These are phyloP conservation scores for Polypterus senegalus DNA, from an alignment of 2,113 vertebrate species.

Conservation along the genomic window DNA sequence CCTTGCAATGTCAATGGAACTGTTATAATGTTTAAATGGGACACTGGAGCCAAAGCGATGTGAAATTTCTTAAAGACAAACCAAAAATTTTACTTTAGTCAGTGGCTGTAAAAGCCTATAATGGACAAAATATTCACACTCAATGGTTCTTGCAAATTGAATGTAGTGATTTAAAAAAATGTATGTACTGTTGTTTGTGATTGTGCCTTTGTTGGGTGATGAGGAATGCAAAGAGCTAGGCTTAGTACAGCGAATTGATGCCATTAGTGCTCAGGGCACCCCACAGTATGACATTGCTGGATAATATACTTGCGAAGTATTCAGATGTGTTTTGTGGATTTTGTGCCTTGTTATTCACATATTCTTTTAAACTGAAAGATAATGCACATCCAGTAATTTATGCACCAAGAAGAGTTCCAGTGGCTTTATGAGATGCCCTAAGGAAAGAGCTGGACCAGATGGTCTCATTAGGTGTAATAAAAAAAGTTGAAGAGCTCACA, in stretches of 20 bases:
- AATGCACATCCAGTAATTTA: background rate
- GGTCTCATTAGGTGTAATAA: background rate
- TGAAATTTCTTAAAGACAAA: background rate
- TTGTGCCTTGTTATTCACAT: no score
- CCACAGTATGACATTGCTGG: no score
- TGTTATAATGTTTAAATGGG: background rate
- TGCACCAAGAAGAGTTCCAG: background rate
- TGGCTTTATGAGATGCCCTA: background rate
- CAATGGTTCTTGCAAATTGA: background rate
- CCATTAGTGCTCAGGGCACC: no score
- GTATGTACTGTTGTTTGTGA: no score
- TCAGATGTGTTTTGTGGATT: no score
- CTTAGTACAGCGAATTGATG: no score
- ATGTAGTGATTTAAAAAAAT: background rate
- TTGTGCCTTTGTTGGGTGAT: no score
- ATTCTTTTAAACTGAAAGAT: background rate
- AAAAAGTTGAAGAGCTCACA: background rate
- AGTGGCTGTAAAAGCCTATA: background rate
- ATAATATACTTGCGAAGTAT: no score
- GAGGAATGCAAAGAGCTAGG: no score
- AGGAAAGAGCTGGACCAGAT: background rate
- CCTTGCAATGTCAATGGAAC: background rate
- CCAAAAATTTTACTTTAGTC: background rate
- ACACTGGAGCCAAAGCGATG: background rate
- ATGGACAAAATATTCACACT: background rate